Base-by-base conservation (phyloP, 2,888 invertebrate genomes). In the Mellilla xanthometata region DNA sequence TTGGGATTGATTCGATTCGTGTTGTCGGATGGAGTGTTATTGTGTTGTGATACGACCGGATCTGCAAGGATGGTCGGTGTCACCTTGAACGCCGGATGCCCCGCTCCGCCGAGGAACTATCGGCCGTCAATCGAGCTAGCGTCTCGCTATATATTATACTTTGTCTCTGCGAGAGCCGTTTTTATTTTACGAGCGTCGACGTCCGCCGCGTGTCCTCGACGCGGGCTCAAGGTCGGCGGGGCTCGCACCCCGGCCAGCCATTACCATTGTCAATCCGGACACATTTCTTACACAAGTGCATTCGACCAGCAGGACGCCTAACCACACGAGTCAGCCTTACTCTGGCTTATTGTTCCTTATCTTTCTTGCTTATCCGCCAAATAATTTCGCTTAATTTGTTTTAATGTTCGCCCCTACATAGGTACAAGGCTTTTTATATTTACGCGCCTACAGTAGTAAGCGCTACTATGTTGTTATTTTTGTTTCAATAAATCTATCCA, bases 71-170 rank as follows among this genome's bases (percentile, higher is more conserved):
- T 85, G 77, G 76, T 60, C 61, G 58, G 79, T 80, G 83, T 88
- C 87, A 88, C 88, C 87, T 88, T 87, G 87, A 80, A 73, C 80
- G 81, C 85, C 87, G 87, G 88, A 88, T 84, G 82, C 78, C 81
- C 61, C 70, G 57, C 73, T 77, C 81, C 78, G 82, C 65, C 72
- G 69, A 77, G 79, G 67, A 84, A 74, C 78, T 87, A 87, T 87
- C 85, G 85, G 68, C 77, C 83, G 85, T 82, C 87, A 79, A 87
- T 89, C 87, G 85, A 76, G 71, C 73, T 72, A 80, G 74, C 76
- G 77, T 76, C 81, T 79, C 69, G 79, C 73, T 74, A 76, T 81
- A 79, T 82, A 79, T 80, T 82, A 81, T 72, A 73, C 63, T 61
- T 76, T 79, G 84, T 80, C 77, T 80, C 72, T 72, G 69, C 70